Percentiles rank a stretch among this genome's conserved stretches.
phyloP scores from a whole-genome alignment of 2,888 invertebrate species.

The Drosophila meridionalis region DNA sequence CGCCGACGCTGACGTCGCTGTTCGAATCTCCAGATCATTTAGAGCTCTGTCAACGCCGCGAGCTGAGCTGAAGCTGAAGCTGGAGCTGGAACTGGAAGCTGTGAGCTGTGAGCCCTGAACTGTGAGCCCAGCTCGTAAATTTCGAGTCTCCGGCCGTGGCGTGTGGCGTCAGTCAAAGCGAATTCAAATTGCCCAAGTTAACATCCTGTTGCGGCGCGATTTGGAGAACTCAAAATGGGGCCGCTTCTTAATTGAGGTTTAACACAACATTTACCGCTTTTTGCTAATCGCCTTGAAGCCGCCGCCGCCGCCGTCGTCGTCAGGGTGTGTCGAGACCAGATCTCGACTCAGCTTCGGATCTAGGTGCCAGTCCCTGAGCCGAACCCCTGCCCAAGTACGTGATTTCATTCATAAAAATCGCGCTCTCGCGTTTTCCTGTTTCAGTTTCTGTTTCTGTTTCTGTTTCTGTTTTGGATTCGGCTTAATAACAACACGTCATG shows the following conservation, averaged over 20 bases:
- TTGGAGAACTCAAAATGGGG: constrained; percentile 34
- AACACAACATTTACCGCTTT: constrained; percentile 83
- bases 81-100: neutral
- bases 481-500: constrained; percentile 81
- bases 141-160: constrained; percentile 63
- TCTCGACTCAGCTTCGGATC: constrained; percentile 15
- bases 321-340: constrained; percentile 40
- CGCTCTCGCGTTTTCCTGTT: constrained; percentile 39
- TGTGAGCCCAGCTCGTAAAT: constrained; percentile 57
- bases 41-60: constrained; percentile 60
- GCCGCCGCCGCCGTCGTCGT: constrained; percentile 40
- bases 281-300: constrained; percentile 79
- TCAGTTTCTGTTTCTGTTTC: constrained; percentile 41
- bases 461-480: constrained; percentile 55
- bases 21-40: constrained; percentile 45
- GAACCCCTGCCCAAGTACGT: constrained; percentile 36
- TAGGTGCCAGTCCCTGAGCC: constrained; percentile 27
- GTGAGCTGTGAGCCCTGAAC: neutral
- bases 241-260: constrained; percentile 80
- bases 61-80: constrained; percentile 1
- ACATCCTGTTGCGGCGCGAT: constrained; percentile 69
- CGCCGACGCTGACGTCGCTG: constrained; percentile 33
- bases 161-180: constrained; percentile 82
- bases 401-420: constrained; percentile 77
- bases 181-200: constrained; percentile 70